These are phyloP conservation scores for Ptychoptera albimana DNA, from an alignment of 2,888 invertebrate species.

Conservation along the genomic window DNA sequence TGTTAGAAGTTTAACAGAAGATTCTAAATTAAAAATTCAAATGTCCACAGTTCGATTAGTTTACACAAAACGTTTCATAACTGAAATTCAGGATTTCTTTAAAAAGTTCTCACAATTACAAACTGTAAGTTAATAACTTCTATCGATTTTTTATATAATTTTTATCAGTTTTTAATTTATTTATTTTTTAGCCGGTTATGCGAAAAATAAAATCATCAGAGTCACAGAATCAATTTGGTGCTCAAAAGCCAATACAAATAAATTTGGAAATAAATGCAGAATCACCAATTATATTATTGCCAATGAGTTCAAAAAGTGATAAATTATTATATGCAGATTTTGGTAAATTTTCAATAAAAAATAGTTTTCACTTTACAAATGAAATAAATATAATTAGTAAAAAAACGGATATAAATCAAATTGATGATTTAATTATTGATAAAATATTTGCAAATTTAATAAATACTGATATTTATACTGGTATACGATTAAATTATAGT, in stretches of 20 bases:
- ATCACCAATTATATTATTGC: constrained; percentile 72
- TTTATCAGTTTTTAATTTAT: constrained; percentile 5
- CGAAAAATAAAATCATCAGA: constrained; percentile 23
- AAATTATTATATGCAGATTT: constrained; percentile 68
- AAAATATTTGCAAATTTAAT: constrained; percentile 47
- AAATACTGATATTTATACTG: constrained; percentile 54
- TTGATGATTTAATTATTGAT: constrained; percentile 34
- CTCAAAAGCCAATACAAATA: constrained; percentile 20
- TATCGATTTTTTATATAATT: constrained; percentile 15
- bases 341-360: constrained; percentile 58
- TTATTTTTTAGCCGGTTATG: constrained; percentile 22
- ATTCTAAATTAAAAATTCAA: constrained; percentile 35
- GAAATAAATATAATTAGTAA: constrained; percentile 24
- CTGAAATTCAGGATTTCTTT: constrained; percentile 76
- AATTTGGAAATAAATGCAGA: constrained; percentile 29
- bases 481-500: constrained; percentile 22
- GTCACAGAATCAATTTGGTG: constrained; percentile 16
- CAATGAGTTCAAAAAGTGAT: constrained; percentile 64
- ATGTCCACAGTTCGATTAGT: constrained; percentile 89
- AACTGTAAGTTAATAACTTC: constrained; percentile 55
- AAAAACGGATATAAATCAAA: constrained; percentile 12
- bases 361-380: constrained; percentile 52
- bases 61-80: constrained; percentile 85
- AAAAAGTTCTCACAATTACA: constrained; percentile 70
- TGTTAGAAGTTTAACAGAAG: constrained; percentile 16